Base-by-base conservation (phyloP, 2,113 vertebrate genomes). In the Cairina moschata region DNA sequence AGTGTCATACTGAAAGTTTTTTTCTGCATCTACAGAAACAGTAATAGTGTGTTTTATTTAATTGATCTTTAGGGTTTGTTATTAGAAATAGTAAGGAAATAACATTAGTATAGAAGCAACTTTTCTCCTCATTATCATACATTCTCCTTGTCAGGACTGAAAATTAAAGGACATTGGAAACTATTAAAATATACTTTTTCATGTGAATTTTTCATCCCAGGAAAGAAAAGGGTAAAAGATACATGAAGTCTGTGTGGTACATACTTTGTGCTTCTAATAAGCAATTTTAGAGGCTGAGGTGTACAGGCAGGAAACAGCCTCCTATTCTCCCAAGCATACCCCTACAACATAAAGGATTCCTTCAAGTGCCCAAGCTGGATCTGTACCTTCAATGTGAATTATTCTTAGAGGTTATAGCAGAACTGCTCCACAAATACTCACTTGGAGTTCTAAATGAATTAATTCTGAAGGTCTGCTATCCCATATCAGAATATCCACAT, bases 241-340 rank as follows among this genome's bases (percentile, higher is more conserved):
- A 52, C 59, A 63, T 56, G 80, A 73, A 63, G 6, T 1, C 3
- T 42, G 1, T 65, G 22, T 56, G 17, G 6, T 29, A 38, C 0
- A 0, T 6, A 44, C 2, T 13, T 25, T n/a, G 26, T 42, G 5
- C 3, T 81, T 34, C 23, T 25, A 86, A 38, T 12, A 67, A 28
- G 11, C 17, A 9, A 6, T 77, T 88, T 66, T 36, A 80, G 63
- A 83, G 25, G 31, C 17, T 46, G 59, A 78, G 25, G 21, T 32
- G 9, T 20, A 58, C 13, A 8, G 31, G 4, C 1, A 91, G 40
- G 13, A 78, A 86, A 88, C 22, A 2, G 18, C 31, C 31, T 59
- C 2, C 21, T 80, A 54, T 90, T 55, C n/a, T 86, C 38, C 11
- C 14, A 83, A 17, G 8, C 5, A 15, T 28, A 71, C 1, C 8